phyloP scores from a whole-genome alignment of 2,888 invertebrate genomes.

The Orthosia gothica region DNA sequence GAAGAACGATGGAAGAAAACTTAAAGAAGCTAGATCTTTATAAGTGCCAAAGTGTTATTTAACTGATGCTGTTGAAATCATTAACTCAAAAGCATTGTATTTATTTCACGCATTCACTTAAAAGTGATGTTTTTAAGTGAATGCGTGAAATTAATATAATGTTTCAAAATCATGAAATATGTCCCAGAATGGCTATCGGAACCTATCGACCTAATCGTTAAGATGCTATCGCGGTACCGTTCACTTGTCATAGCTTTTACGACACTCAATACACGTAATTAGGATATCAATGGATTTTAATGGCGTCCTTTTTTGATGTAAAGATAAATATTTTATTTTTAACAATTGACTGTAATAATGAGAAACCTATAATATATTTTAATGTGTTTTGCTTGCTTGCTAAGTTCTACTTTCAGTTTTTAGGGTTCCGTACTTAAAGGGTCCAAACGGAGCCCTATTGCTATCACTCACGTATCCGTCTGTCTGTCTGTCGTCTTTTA shows the following conservation, averaged over 20 bases:
- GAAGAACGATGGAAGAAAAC: neutral
- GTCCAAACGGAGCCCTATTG: too few relatives aligned
- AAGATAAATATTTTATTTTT: conserved; percentile 8
- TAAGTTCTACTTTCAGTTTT: neutral
- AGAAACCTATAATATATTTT: neutral
- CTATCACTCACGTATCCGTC: too few relatives aligned
- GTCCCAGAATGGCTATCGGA: conserved; percentile 7
- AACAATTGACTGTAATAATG: neutral
- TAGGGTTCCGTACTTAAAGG: too few relatives aligned
- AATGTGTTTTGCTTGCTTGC: neutral
- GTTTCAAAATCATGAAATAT: conserved; percentile 3
- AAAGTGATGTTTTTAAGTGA: too few relatives aligned
- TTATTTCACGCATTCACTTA: too few relatives aligned
- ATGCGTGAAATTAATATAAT: too few relatives aligned
- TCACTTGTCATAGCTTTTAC: conserved; percentile 54
- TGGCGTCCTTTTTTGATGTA: conserved; percentile 4
- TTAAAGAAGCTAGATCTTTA: too few relatives aligned
- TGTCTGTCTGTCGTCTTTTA: too few relatives aligned
- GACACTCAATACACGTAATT: conserved; percentile 56
- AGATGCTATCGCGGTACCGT: conserved; percentile 56
- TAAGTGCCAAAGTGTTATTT: too few relatives aligned
- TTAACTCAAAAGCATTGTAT: too few relatives aligned
- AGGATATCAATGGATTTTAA: conserved; percentile 42
- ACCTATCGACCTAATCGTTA: conserved; percentile 57
- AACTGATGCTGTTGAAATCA: too few relatives aligned